Percentiles rank a stretch among this genome's conserved stretches.
These are phyloP conservation scores for Escarpia spicata DNA, from an alignment of 2,888 invertebrate genomes.

Conservation along the genomic window DNA sequence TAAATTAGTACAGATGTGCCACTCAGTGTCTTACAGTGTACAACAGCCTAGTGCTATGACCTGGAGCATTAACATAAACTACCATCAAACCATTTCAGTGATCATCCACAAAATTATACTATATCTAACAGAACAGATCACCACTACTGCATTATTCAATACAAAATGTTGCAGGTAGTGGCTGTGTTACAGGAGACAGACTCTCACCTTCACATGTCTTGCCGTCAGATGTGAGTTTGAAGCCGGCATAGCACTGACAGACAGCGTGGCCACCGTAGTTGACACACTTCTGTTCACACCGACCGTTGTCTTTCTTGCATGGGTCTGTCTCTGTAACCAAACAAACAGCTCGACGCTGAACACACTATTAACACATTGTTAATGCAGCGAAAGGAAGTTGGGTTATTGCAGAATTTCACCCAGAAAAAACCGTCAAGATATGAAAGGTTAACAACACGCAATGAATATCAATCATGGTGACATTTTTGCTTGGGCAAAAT, in stretches of 20 bases:
- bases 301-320: constrained; percentile 36
- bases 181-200: background rate
- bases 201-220: constrained; percentile 43
- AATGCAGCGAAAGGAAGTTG: background rate
- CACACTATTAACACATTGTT: background rate
- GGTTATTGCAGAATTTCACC: no score
- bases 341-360: no score
- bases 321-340: constrained; percentile 29
- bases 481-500: no score
- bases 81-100: background rate
- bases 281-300: constrained; percentile 38
- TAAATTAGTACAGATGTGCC: background rate
- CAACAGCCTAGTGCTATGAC: background rate
- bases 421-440: no score
- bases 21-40: background rate
- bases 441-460: no score
- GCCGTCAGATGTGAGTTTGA: constrained; percentile 47
- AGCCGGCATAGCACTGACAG: constrained; percentile 48
- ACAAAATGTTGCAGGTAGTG: no score
- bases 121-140: background rate
- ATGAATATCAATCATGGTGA: no score
- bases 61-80: background rate
- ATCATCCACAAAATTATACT: background rate
- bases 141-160: background rate
- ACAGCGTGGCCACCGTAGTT: constrained; percentile 51